Evolutionary conservation across 1,140 invertebrate species (phyloP), one percentile per base, ranked within the genome.

Genomic region (Lasioglossum albipes): DNA sequence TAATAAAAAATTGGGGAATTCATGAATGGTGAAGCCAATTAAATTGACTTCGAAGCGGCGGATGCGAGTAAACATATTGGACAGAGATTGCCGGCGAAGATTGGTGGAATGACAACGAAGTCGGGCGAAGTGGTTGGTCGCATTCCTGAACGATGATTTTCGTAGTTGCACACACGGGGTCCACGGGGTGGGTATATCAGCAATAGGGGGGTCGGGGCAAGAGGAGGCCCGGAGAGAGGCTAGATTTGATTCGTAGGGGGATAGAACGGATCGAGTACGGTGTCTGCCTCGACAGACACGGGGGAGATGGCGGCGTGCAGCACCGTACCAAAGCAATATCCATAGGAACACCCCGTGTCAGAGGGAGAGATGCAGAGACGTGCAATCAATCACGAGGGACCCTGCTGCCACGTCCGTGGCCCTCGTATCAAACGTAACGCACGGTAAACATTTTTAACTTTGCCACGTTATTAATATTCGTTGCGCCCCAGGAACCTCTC

Each of bases 361-460:
- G 90, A 90, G 90, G 90, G 91, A 91, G 88, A 91, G 89, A 87
- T 75, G 84, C 86, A 89, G 91, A 92, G 91, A 92, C 90, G 90
- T 85, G 90, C 85, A 85, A 93, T 93, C 92, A 93, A 93, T 93
- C 92, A 93, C 89, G 87, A 84, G 85, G 88, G 89, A 92, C 88
- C 91, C 89, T 86, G 91, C 90, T 91, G 91, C 92, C 89, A 90
- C 86, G 89, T 91, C 91, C 90, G 89, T 88, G 89, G 91, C 91
- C 92, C 92, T 93, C 91, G 91, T 93, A 93, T 93, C 92, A 90
- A 89, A 90, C 89, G 83, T 91, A 90, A 91, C 91, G 91, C 90
- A 92, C 89, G 92, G 92, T 93, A 93, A 93, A 93, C 91, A 93
- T 93, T 93, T 93, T 93, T 93, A 93, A 93, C 91, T 93, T 92